phyloP scores from a whole-genome alignment of 2,888 invertebrate species.

The Hipparchia semele region DNA sequence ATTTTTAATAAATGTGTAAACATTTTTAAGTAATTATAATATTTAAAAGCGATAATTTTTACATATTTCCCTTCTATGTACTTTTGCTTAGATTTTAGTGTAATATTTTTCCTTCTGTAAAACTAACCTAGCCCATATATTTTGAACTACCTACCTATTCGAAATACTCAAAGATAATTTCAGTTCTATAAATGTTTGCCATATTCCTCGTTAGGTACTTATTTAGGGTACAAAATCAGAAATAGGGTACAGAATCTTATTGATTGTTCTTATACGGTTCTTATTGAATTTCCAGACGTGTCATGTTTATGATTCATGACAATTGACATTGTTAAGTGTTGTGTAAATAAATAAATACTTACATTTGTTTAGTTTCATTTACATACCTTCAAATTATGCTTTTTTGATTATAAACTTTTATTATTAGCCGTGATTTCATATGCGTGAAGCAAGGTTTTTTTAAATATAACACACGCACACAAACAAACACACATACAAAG shows the following conservation, averaged over 20 bases:
- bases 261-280: background rate
- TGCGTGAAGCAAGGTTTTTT: too few species aligned
- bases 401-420: too few species aligned
- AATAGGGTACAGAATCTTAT: constrained; percentile 6
- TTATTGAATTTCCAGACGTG: constrained; percentile 31
- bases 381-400: too few species aligned
- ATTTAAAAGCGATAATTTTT: constrained; percentile 8
- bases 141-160: background rate
- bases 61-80: background rate
- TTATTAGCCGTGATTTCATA: too few species aligned
- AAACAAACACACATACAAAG: too few species aligned
- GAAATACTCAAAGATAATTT: constrained; percentile 11
- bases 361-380: constrained; percentile 24
- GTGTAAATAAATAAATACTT: constrained; percentile 59
- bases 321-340: constrained; percentile 57
- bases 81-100: background rate
- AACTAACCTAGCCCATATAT: background rate
- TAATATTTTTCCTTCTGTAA: background rate
- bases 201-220: background rate
- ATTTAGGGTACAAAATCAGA: background rate
- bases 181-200: background rate
- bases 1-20: constrained; percentile 5
- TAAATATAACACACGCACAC: too few species aligned
- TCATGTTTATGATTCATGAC: constrained; percentile 50
- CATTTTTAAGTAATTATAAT: background rate